These are phyloP conservation scores for Hippopotamus amphibius DNA, from an alignment of 2,113 vertebrate genomes.

Conservation along the genomic window DNA sequence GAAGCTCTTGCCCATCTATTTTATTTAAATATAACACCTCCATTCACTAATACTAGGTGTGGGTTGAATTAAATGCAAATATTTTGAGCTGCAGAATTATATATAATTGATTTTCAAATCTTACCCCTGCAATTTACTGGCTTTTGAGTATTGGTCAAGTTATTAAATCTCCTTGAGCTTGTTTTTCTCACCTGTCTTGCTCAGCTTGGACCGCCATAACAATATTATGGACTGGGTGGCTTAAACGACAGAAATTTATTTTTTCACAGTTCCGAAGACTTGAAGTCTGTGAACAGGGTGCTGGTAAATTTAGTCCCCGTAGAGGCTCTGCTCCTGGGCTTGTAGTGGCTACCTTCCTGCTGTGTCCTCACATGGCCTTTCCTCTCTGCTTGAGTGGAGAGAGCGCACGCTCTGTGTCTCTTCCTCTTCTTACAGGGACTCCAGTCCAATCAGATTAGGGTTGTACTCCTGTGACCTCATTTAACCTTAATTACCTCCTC, in stretches of 20 bases:
- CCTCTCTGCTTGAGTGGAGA: background rate
- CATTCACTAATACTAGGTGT: background rate
- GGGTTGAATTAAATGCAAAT: background rate
- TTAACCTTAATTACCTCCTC: background rate
- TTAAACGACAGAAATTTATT: background rate
- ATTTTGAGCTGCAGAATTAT: background rate
- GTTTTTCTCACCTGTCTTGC: background rate
- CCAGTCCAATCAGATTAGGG: background rate
- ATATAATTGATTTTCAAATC: slow-evolving; percentile 31
- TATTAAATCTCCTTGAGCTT: background rate
- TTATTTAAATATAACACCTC: background rate
- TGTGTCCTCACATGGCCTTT: background rate
- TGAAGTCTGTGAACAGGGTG: background rate
- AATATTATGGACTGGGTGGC: background rate
- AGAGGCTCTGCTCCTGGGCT: background rate
- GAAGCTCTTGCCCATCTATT: background rate
- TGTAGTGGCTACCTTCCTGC: background rate
- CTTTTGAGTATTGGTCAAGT: background rate
- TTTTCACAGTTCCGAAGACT: background rate
- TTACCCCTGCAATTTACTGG: background rate
- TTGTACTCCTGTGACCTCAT: background rate
- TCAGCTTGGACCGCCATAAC: background rate
- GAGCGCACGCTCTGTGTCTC: background rate
- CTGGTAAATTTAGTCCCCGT: background rate
- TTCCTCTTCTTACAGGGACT: background rate